phyloP scores from a whole-genome alignment of 2,797 vertebrate genomes.

The Lophius americanus region DNA sequence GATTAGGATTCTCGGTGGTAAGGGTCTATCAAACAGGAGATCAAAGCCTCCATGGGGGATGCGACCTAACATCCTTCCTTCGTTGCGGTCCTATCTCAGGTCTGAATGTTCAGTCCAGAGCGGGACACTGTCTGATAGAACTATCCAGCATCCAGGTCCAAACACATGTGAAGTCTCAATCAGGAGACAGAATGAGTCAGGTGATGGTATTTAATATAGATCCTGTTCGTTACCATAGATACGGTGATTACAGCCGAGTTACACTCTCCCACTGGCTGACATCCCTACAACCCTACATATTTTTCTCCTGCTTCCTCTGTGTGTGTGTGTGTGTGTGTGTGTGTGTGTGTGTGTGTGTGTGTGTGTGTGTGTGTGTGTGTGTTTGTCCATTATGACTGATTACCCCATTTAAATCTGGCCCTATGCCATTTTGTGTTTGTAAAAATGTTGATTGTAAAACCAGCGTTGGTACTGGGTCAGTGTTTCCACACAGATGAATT shows the following conservation, averaged over 20 bases:
- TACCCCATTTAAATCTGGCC: constrained; percentile 13
- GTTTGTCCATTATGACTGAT: not conserved
- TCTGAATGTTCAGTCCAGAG: constrained; percentile 50
- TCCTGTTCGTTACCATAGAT: constrained; percentile 39
- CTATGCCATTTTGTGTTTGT: constrained; percentile 17
- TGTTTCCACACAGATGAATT: constrained; percentile 20
- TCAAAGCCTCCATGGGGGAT: constrained; percentile 12
- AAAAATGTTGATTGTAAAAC: constrained; percentile 16
- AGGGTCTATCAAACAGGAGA: constrained; percentile 32
- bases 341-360: too few species aligned
- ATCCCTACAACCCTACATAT: not conserved
- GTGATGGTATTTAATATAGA: too few species aligned
- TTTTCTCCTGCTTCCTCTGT: not conserved
- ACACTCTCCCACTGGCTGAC: not conserved
- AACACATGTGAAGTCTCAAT: constrained; percentile 47
- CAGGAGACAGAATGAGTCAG: constrained; percentile 15
- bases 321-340: too few species aligned
- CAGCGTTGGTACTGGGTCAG: constrained; percentile 1
- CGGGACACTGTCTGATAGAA: constrained; percentile 58
- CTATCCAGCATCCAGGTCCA: constrained; percentile 47
- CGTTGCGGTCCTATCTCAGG: constrained; percentile 45
- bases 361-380: too few species aligned
- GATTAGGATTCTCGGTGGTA: constrained; percentile 32
- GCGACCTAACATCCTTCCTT: constrained; percentile 32
- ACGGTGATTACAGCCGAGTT: constrained; percentile 16